Conservation (phyloP, 92 coral and sea anemone species). For the Phenganax stokvisi region DNA sequence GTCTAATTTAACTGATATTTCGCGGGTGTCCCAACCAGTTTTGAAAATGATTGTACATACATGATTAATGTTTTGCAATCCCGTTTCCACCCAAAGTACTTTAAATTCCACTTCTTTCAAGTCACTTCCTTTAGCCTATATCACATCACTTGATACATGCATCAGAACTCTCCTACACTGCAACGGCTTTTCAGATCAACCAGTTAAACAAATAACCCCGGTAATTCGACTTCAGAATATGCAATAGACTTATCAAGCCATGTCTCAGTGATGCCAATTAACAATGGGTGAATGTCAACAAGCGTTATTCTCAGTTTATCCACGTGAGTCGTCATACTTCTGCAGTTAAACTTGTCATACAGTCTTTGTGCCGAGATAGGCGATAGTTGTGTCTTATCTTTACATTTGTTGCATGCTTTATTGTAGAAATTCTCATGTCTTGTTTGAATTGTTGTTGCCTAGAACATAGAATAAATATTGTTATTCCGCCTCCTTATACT, state of each 20-base stretch:
- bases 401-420: too few relatives aligned
- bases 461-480: too few relatives aligned
- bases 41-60: not conserved
- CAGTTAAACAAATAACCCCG: constrained; percentile 42
- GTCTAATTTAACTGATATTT: too few relatives aligned
- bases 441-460: too few relatives aligned
- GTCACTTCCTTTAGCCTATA: constrained; percentile 26
- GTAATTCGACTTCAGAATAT: constrained; percentile 41
- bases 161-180: constrained; percentile 42
- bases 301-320: constrained; percentile 32
- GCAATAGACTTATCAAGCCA: constrained; percentile 47
- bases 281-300: constrained; percentile 28
- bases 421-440: too few relatives aligned
- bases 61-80: constrained; percentile 20
- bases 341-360: constrained; percentile 13
- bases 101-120: constrained; percentile 38
- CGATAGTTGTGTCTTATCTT: too few relatives aligned
- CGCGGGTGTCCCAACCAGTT: too few relatives aligned
- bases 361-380: too few relatives aligned
- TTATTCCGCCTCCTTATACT: too few relatives aligned
- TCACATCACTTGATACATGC: constrained; percentile 18
- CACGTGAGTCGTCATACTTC: constrained; percentile 35
- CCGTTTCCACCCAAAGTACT: constrained; percentile 39
- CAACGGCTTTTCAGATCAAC: constrained; percentile 27
- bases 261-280: constrained; percentile 47